Evolutionary conservation across 1,140 invertebrate genomes (phyloP).

Genomic region (Lepeophtheirus salmonis): DNA sequence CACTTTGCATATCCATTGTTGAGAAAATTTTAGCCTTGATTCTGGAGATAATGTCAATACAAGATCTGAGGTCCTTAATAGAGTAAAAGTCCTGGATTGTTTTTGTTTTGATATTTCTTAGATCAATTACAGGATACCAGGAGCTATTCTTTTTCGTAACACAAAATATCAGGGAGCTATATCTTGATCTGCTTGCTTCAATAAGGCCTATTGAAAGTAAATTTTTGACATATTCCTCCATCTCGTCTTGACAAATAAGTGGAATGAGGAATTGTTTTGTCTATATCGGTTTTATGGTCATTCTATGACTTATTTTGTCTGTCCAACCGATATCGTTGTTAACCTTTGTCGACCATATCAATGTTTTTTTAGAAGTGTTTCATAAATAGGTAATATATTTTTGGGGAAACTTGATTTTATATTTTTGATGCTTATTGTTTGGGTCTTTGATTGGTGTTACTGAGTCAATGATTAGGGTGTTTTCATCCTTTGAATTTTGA

Average conservation of each 20-base stretch:
- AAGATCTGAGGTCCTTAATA: not conserved
- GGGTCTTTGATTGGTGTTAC: no score
- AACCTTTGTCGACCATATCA: no score
- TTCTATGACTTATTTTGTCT: not conserved
- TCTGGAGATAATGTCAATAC: not conserved
- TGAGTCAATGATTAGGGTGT: no score
- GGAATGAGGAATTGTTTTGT: not conserved
- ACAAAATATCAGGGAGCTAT: not conserved
- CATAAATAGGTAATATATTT: no score
- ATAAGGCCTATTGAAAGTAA: not conserved
- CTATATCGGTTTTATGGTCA: not conserved
- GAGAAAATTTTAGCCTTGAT: not conserved
- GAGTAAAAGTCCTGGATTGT: not conserved
- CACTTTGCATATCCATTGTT: not conserved
- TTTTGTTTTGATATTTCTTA: not conserved
- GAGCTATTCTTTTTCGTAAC: not conserved
- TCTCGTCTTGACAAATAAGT: not conserved
- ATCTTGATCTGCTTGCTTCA: not conserved
- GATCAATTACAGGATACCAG: not conserved
- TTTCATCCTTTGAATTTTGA: no score
- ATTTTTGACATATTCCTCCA: not conserved
- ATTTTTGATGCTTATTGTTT: no score
- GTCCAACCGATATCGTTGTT: not conserved
- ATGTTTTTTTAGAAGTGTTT: no score
- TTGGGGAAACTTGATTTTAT: no score